A percentile compares a stretch with the other conserved stretches of the same genome.
phyloP scores from a whole-genome alignment of 2,888 invertebrate genomes.

The Noctua janthe region DNA sequence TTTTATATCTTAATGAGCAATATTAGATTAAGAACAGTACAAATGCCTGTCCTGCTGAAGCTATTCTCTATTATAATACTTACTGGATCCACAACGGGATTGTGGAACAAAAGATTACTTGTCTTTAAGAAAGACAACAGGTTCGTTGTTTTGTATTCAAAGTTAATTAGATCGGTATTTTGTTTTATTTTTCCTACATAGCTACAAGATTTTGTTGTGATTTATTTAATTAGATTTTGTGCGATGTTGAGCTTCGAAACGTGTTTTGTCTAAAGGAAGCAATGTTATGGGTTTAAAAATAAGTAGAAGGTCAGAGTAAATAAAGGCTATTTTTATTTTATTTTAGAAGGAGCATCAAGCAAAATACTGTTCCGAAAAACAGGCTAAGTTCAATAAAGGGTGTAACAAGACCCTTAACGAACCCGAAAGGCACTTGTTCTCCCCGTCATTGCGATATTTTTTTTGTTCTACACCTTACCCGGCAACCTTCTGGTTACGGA shows the following conservation, averaged over 20 bases:
- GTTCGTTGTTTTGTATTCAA: constrained; percentile 35
- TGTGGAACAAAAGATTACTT: constrained; percentile 44
- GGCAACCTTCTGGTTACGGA: no score
- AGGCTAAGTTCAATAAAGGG: neutral
- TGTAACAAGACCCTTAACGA: no score
- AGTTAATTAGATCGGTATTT: constrained; percentile 50
- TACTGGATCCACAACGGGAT: constrained; percentile 17
- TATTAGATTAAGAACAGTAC: constrained; percentile 37
- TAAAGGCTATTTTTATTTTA: neutral
- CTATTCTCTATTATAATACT: constrained; percentile 20
- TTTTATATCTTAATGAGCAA: constrained; percentile 26
- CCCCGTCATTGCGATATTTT: no score
- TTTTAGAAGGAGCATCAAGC: neutral
- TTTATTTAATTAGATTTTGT: constrained; percentile 24
- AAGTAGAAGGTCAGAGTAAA: neutral
- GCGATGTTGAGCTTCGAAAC: neutral
- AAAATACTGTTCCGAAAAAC: neutral
- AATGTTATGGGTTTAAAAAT: neutral
- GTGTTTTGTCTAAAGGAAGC: constrained; percentile 7
- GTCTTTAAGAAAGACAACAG: constrained; percentile 52
- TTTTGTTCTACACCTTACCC: no score
- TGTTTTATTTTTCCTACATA: constrained; percentile 36
- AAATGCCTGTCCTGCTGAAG: constrained; percentile 15
- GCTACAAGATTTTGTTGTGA: constrained; percentile 26
- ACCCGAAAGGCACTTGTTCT: no score